Evolutionary conservation across 2,888 invertebrate species (phyloP), one percentile per base, ranked within the genome.

Genomic region (Pristionchus exspectatus): DNA sequence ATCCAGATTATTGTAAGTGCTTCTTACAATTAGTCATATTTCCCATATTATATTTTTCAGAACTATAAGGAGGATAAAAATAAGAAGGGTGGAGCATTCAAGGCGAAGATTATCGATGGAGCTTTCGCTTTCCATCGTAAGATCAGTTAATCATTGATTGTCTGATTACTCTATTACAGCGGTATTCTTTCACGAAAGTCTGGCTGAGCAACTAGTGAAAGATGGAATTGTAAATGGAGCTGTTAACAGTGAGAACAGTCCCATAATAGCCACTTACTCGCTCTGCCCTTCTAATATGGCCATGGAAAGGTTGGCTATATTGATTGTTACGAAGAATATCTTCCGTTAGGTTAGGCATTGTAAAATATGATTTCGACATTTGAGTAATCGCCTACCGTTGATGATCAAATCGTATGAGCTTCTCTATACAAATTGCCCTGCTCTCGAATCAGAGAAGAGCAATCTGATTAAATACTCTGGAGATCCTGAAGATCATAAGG

Each of bases 51-150:
- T 38, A 7, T 10, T 50, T 50, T 50, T 2, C 33, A 85, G 85
- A 85, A 85, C 24, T 85, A 59, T 59, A 44, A 59, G 21, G 30
- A 30, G n/a, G 59, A 38, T 27, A 84, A 16, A 27, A n/a, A 54
- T 18, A 85, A 27, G 56, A 59, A 38, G 85, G 14, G 38, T 3
- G 33, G 30, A 18, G 18, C 30, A 18, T 30, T 54, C 5, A 56
- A 44, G 44, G 59, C 44, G 59, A 85, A 85, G 33, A 59, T 85
- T 18, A 85, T 33, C 63, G 85, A 85, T 59, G 85, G 85, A 85
- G 85, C 85, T 7, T 85, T 85, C 63, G 85, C 24, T n/a, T 85
- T 44, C 85, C 44, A 54, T 33, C 54, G 44, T 54, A 21, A 54
- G 81, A 50, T 54, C 4, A 50, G 10, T 54, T 54, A 54, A 14